A percentile compares a stretch with the other conserved stretches of the same genome.
These are phyloP conservation scores for Gobius niger DNA, from an alignment of 2,113 vertebrate species.

Conservation along the genomic window DNA sequence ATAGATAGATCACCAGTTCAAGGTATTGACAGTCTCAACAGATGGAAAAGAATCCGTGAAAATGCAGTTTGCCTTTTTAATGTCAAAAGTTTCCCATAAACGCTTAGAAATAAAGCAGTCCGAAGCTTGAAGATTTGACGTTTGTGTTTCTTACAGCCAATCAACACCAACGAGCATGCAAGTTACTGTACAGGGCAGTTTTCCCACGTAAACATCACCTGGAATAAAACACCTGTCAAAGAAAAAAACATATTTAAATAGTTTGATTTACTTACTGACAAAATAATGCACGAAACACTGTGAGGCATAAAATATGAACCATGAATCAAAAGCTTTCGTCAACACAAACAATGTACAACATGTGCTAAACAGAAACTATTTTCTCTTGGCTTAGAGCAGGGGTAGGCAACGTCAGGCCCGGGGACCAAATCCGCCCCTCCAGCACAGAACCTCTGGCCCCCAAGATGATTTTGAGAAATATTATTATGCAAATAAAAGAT, in stretches of 20 bases:
- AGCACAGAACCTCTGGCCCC: no score
- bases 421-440: no score
- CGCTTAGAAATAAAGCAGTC: constrained; percentile 21
- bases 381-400: no score
- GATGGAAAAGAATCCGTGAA: not conserved
- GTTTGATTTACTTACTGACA: constrained; percentile 24
- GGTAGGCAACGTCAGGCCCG: no score
- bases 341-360: constrained; percentile 29
- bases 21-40: not conserved
- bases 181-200: constrained; percentile 28
- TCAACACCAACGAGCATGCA: constrained; percentile 50
- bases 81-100: constrained; percentile 12
- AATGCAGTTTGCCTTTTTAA: constrained; percentile 26
- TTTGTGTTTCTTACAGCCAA: constrained; percentile 15
- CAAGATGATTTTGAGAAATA: no score
- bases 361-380: constrained; percentile 13
- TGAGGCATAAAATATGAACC: constrained; percentile 37
- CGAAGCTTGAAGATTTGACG: constrained; percentile 15
- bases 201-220: constrained; percentile 12
- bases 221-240: constrained; percentile 4
- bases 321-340: constrained; percentile 13
- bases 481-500: no score
- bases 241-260: constrained; percentile 14
- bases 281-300: constrained; percentile 8
- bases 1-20: no score